Evolutionary conservation across 2,113 vertebrate genomes (phyloP).

Genomic region (Potamarius usumacintae): DNA sequence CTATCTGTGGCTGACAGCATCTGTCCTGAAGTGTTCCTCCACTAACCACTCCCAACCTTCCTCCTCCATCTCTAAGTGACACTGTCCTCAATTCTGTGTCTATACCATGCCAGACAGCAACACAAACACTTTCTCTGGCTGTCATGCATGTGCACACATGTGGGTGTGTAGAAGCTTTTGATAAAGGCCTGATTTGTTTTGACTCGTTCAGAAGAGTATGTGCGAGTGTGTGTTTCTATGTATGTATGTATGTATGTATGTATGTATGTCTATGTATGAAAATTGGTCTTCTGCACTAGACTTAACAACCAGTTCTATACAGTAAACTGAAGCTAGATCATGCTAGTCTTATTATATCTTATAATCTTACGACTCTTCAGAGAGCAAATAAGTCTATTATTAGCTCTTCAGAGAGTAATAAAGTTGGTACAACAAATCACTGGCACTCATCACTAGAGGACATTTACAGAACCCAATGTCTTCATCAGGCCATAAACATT

Average conservation of each 20-base stretch:
- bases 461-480: too few relatives aligned
- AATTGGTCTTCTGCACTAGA: not conserved
- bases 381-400: too few relatives aligned
- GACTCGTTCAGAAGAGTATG: not conserved
- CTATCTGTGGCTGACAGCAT: conserved; percentile 72
- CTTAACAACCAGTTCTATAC: not conserved
- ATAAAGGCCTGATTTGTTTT: conserved; percentile 17
- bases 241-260: not conserved
- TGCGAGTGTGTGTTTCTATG: not conserved
- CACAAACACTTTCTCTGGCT: conserved; percentile 35
- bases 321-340: not conserved
- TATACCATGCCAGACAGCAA: conserved; percentile 52
- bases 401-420: too few relatives aligned
- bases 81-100: conserved; percentile 50
- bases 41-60: conserved; percentile 47
- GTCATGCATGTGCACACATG: conserved; percentile 31
- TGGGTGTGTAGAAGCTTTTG: conserved; percentile 14
- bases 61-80: conserved; percentile 58
- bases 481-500: too few relatives aligned
- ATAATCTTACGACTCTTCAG: too few relatives aligned
- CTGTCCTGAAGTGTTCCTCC: conserved; percentile 65
- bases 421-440: too few relatives aligned
- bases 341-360: too few relatives aligned
- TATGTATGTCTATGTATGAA: not conserved
- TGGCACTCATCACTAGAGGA: too few relatives aligned